Percentiles rank a stretch among this genome's conserved stretches.
phyloP scores from a whole-genome alignment of 2,888 invertebrate species.

The Dromius quadrimaculatus region DNA sequence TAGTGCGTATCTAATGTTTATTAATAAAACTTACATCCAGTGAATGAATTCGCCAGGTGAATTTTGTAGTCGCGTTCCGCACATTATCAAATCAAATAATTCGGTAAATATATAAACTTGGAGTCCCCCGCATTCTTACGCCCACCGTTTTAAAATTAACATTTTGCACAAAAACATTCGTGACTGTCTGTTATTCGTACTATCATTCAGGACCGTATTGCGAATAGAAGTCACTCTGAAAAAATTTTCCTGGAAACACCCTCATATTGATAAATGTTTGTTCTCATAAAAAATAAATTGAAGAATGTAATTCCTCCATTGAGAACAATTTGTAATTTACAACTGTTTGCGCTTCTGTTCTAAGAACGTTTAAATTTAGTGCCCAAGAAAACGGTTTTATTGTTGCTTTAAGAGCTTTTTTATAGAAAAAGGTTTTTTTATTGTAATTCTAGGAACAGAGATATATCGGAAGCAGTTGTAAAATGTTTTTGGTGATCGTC shows the following conservation, averaged over 20 bases:
- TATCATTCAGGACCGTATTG: constrained; percentile 2
- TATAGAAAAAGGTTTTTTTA: constrained; percentile 27
- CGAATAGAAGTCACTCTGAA: background rate
- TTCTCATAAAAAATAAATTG: too few species aligned
- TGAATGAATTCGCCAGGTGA: constrained; percentile 20
- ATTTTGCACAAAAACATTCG: constrained; percentile 4
- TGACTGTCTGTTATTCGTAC: background rate
- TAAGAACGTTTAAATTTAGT: constrained; percentile 30
- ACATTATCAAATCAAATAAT: constrained; percentile 39
- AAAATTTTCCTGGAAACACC: background rate
- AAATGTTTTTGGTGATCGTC: constrained; percentile 22
- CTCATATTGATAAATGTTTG: too few species aligned
- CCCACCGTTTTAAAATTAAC: constrained; percentile 28
- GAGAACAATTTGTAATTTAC: constrained; percentile 27
- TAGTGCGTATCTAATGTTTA: too few species aligned
- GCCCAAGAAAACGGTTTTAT: constrained; percentile 22
- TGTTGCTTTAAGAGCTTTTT: constrained; percentile 42
- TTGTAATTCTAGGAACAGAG: constrained; percentile 17
- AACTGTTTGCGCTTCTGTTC: constrained; percentile 17
- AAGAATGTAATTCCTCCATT: constrained; percentile 1
- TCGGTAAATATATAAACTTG: constrained; percentile 24
- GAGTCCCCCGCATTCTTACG: constrained; percentile 16
- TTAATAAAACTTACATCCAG: constrained; percentile 22
- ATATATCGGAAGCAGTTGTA: constrained; percentile 27
- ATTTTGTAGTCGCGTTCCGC: constrained; percentile 16